Evolutionary conservation across 2,888 invertebrate genomes (phyloP), one percentile per base, ranked within the genome.

Genomic region (Xiphydria camelus): DNA sequence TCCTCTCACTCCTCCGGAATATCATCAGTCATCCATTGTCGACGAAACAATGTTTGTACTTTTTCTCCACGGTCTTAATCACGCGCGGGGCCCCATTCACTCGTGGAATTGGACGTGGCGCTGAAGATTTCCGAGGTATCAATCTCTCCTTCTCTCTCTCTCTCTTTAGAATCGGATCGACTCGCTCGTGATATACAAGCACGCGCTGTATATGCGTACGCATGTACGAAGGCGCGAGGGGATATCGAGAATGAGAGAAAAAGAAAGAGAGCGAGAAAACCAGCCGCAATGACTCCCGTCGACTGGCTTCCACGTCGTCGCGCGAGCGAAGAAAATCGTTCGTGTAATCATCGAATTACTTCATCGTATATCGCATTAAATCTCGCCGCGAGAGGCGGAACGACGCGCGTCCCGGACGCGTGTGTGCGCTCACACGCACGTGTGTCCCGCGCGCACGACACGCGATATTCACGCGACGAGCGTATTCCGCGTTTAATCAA

Each of bases 401-500:
- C n/a, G n/a, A n/a, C n/a, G n/a, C n/a, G n/a, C n/a, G n/a, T n/a
- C n/a, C n/a, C n/a, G n/a, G n/a, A n/a, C n/a, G n/a, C n/a, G n/a
- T n/a, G n/a, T n/a, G n/a, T n/a, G n/a, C n/a, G n/a, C n/a, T n/a
- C n/a, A n/a, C n/a, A n/a, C n/a, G n/a, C n/a, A n/a, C n/a, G n/a
- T n/a, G n/a, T n/a, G n/a, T n/a, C n/a, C n/a, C n/a, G n/a, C n/a
- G n/a, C n/a, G n/a, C n/a, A n/a, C n/a, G n/a, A n/a, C 40, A 14
- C 29, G 32, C 15, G 31, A 21, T 12, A 39, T 25, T 43, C 22
- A 23, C 34, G 20, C 43, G 35, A 14, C 17, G 9, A 10, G 15
- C 29, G 29, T 29, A 29, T 29, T 53, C 48, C 46, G 45, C 36
- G 34, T 45, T 60, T 57, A 60, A 59, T 60, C 59, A 47, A 45